Conservation (phyloP, 2,797 vertebrate genomes). For the Streptopelia turtur region DNA sequence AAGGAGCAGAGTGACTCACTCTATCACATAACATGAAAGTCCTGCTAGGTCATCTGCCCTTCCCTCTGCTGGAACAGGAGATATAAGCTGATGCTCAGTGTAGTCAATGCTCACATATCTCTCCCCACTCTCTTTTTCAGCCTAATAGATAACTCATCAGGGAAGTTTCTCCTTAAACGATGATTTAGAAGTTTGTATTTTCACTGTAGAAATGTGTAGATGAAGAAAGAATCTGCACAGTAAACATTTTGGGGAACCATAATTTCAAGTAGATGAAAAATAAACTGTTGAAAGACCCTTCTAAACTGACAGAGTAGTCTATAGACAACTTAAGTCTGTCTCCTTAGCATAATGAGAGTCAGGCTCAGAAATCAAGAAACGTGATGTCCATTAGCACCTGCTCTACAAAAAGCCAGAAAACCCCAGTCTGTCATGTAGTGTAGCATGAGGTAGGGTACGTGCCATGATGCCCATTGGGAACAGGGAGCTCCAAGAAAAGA, state of each 20-base stretch:
- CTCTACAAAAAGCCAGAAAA: not conserved
- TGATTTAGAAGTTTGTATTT: not conserved
- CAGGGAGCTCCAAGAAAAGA: not conserved
- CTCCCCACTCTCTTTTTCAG: not conserved
- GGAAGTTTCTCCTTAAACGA: not conserved
- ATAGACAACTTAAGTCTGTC: not conserved
- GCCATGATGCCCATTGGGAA: accelerated
- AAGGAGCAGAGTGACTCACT: constrained; percentile 1
- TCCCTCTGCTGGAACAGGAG: not conserved
- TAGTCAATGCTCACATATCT: not conserved
- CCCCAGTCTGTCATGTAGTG: accelerated
- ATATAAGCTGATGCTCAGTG: not conserved
- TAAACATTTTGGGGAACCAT: not conserved
- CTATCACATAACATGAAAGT: not conserved
- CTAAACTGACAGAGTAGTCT: not conserved
- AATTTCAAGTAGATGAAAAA: not conserved
- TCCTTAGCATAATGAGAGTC: not conserved
- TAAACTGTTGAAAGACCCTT: not conserved
- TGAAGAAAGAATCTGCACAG: not conserved
- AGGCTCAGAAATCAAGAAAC: not conserved
- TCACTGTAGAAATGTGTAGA: not conserved
- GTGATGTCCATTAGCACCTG: not conserved
- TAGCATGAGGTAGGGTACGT: not conserved
- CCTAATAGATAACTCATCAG: not conserved
- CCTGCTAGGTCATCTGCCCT: not conserved